Evolutionary conservation across 92 coral and sea anemone genomes (phyloP).

Genomic region (Anthopleura xanthogrammica): DNA sequence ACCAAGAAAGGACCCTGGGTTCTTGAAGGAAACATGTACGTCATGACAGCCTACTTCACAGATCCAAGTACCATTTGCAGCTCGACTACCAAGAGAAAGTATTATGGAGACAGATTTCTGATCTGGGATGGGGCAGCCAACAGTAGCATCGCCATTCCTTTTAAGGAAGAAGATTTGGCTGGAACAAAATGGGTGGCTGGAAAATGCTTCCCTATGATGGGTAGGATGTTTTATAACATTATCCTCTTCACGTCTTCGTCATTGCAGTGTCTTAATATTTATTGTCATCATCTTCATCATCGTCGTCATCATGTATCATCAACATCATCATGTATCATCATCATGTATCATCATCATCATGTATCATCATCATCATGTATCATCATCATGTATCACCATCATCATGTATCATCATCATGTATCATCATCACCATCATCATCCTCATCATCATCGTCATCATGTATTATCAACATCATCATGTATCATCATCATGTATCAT

Average conservation of each 20-base stretch:
- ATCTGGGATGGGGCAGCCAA: background rate
- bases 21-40: conserved; percentile 71
- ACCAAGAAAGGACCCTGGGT: conserved; percentile 59
- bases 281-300: no score
- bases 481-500: background rate
- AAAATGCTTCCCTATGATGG: conserved; percentile 72
- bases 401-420: background rate
- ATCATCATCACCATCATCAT: background rate
- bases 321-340: background rate
- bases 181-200: conserved; percentile 79
- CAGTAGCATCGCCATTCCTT: conserved; percentile 48
- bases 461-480: background rate
- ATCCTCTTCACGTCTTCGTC: no score
- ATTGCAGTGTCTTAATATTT: no score
- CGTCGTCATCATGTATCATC: background rate
- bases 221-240: conserved; percentile 31
- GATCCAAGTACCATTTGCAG: conserved; percentile 73
- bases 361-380: background rate
- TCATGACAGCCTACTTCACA: conserved; percentile 88
- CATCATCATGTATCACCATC: background rate
- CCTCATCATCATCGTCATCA: background rate
- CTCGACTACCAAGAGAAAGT: conserved; percentile 39
- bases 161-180: conserved; percentile 61
- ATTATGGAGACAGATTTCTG: conserved; percentile 75
- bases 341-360: background rate